phyloP scores from a whole-genome alignment of 2,888 invertebrate species.

The Caenorhabditis panamensis region DNA sequence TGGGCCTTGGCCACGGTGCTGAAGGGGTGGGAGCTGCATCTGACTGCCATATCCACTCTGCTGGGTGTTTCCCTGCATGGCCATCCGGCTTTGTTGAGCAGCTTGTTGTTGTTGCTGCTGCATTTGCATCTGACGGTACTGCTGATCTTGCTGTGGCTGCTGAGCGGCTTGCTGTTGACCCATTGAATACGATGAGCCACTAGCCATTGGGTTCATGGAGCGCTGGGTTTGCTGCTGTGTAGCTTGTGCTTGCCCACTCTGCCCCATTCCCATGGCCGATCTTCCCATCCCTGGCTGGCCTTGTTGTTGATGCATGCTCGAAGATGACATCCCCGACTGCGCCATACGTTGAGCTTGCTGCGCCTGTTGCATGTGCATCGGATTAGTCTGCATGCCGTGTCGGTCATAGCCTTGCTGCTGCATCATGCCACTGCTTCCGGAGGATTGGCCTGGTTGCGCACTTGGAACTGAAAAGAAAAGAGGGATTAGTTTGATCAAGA shows the following conservation, averaged over 20 bases:
- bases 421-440: not conserved
- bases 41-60: constrained; percentile 16
- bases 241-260: constrained; percentile 7
- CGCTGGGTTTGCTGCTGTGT: constrained; percentile 19
- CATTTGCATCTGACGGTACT: constrained; percentile 25
- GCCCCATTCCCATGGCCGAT: constrained; percentile 25
- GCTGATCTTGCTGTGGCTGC: constrained; percentile 19
- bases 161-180: constrained; percentile 19
- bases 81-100: constrained; percentile 28
- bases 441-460: not conserved
- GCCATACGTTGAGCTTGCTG: constrained; percentile 14
- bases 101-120: constrained; percentile 32
- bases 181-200: constrained; percentile 23
- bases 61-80: constrained; percentile 14
- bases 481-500: too few species aligned
- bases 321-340: constrained; percentile 10
- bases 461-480: constrained; percentile 1
- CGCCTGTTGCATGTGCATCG: constrained; percentile 15
- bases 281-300: constrained; percentile 9
- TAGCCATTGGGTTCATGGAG: constrained; percentile 27
- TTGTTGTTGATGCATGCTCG: not conserved
- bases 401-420: constrained; percentile 17
- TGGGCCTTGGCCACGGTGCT: constrained; percentile 37
- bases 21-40: constrained; percentile 20
- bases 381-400: constrained; percentile 16